These are phyloP conservation scores for Agraylea sexmaculata DNA, from an alignment of 1,140 invertebrate genomes.

Conservation along the genomic window DNA sequence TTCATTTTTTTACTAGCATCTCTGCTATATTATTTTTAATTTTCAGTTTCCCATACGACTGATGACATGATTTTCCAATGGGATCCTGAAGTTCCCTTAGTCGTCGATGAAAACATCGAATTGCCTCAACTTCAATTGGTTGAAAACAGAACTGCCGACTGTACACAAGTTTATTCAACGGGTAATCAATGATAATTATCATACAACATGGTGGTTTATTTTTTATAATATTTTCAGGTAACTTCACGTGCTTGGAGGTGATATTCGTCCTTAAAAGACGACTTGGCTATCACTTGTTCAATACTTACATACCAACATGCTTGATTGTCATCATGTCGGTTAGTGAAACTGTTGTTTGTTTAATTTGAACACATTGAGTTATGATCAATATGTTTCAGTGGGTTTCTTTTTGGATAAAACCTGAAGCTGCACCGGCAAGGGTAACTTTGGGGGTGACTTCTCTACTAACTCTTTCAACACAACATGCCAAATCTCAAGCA, in stretches of 20 bases:
- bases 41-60: constrained; percentile 76
- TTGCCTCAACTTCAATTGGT: constrained; percentile 74
- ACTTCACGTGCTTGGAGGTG: constrained; percentile 80
- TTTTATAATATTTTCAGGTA: constrained; percentile 46
- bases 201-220: constrained; percentile 1
- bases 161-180: constrained; percentile 77
- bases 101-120: constrained; percentile 81
- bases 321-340: constrained; percentile 83
- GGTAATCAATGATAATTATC: constrained; percentile 37
- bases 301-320: constrained; percentile 79
- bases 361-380: no score
- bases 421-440: constrained; percentile 74
- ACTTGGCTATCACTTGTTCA: constrained; percentile 77
- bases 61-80: constrained; percentile 85
- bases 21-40: no score
- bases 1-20: no score
- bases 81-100: constrained; percentile 78
- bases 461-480: constrained; percentile 78
- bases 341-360: constrained; percentile 36
- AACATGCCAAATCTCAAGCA: constrained; percentile 83
- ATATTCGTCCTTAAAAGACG: constrained; percentile 75
- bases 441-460: constrained; percentile 86
- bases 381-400: constrained; percentile 57
- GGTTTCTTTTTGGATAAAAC: constrained; percentile 91
- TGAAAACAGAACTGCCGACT: constrained; percentile 75